These are phyloP conservation scores for Pollenia griseotomentosa DNA, from an alignment of 2,888 invertebrate genomes.

Conservation along the genomic window DNA sequence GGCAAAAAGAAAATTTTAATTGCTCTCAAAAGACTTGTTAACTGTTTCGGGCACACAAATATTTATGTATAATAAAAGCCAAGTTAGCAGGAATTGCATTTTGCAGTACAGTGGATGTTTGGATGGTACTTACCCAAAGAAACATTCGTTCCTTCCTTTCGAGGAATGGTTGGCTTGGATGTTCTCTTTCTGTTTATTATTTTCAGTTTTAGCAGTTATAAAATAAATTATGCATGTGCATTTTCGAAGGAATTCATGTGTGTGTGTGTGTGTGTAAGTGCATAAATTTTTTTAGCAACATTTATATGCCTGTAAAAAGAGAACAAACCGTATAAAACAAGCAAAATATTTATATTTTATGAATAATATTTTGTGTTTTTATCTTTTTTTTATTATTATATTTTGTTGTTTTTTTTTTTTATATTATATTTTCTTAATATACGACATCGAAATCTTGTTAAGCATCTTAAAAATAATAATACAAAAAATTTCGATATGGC, in stretches of 20 bases:
- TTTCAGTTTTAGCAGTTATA: constrained; percentile 63
- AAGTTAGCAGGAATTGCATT: constrained; percentile 1
- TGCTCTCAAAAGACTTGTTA: constrained; percentile 73
- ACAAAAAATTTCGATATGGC: constrained; percentile 61
- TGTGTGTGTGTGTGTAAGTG: constrained; percentile 13
- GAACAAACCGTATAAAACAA: neutral
- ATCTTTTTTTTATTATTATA: constrained; percentile 10
- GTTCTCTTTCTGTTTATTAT: constrained; percentile 54
- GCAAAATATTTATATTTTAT: constrained; percentile 66
- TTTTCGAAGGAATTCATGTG: constrained; percentile 48
- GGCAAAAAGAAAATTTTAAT: constrained; percentile 67
- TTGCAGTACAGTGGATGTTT: neutral
- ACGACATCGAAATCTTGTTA: constrained; percentile 74
- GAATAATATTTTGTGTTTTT: constrained; percentile 70
- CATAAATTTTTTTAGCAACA: constrained; percentile 56
- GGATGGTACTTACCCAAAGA: constrained; percentile 26
- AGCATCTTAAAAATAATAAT: constrained; percentile 71
- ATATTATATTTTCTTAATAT: constrained; percentile 66
- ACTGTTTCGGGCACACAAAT: constrained; percentile 53
- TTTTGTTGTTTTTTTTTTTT: constrained; percentile 10
- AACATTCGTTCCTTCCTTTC: neutral
- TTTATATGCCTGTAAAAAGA: constrained; percentile 43
- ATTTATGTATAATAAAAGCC: constrained; percentile 23
- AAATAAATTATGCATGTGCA: constrained; percentile 74
- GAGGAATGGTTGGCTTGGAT: neutral